Base-by-base conservation (phyloP, 2,888 invertebrate genomes). In the Pantelozetes paolii region DNA sequence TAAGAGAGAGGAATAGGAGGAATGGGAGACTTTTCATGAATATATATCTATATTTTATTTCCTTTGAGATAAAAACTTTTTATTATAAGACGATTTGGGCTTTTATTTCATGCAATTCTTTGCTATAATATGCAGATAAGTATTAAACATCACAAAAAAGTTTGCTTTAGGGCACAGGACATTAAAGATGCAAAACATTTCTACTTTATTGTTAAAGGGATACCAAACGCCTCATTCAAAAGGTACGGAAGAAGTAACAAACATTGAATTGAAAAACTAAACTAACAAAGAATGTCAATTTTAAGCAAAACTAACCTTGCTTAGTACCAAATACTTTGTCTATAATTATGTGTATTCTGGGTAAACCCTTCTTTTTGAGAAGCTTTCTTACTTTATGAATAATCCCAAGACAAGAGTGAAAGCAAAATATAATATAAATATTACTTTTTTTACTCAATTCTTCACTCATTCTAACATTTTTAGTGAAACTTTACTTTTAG, bases 101-200 rank as follows among this genome's bases (percentile, higher is more conserved):
- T 69, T 69, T 69, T 45, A 45, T 69, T 69, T 45, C 40, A 69
- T 69, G 36, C 36, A 64, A 64, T 64, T 64, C 36, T 64, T 36
- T 2, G 20, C 62, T 36, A 40, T 64, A 64, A 64, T 64, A 64
- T 64, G 69, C 69, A 69, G 69, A 69, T 69, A 69, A 69, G 69
- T 69, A 20, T 69, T 69, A 69, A 45, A 69, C 69, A 69, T 69
- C 42, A 23, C 42, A 45, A 26, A 13, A 69, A 45, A 45, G 42
- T 69, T 13, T 1, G 15, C 69, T 42, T 45, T 13, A 18, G 69
- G 69, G 40, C 5, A 23, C 6, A 36, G 42, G 45, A 69, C 69
- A 69, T 69, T 69, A 69, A 69, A 69, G 69, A 69, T 69, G 69
- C 69, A 69, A 69, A 69, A 69, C 69, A 69, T 69, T 69, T 69